phyloP scores from a whole-genome alignment of 2,797 vertebrate genomes.

The Phrynocephalus forsythii region DNA sequence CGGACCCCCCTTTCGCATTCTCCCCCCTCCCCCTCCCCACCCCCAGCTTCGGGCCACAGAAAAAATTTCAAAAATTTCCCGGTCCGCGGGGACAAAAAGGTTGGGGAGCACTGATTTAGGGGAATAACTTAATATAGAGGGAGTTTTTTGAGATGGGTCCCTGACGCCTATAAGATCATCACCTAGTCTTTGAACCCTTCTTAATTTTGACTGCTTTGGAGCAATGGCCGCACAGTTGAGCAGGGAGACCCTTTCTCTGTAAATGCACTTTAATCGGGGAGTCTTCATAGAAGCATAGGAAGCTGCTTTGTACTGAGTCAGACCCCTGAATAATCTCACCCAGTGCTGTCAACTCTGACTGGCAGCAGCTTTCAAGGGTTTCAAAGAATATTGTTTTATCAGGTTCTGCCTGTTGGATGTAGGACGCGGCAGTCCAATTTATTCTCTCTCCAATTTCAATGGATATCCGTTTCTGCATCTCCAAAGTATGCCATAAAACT shows the following conservation, averaged over 20 bases:
- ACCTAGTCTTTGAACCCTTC: neutral
- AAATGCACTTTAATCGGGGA: neutral
- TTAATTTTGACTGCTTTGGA: neutral
- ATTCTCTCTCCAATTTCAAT: slow-evolving; percentile 46
- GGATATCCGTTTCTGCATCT: slow-evolving; percentile 49
- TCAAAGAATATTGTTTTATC: too few species aligned
- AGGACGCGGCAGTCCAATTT: slow-evolving; percentile 37
- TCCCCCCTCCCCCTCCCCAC: too few species aligned
- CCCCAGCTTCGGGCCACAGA: too few species aligned
- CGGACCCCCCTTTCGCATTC: too few species aligned
- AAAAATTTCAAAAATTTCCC: too few species aligned
- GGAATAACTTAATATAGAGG: neutral
- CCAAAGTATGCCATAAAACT: slow-evolving; percentile 30
- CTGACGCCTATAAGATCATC: neutral
- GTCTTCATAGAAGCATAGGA: neutral
- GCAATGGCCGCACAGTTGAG: neutral
- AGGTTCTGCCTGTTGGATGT: neutral
- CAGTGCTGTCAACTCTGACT: too few species aligned
- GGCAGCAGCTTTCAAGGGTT: too few species aligned
- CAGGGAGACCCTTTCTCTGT: neutral
- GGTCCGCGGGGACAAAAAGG: too few species aligned
- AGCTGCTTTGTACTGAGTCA: too few species aligned
- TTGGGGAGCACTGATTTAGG: too few species aligned
- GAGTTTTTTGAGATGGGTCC: neutral
- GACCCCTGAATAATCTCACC: too few species aligned